Conservation (phyloP, 2,113 vertebrate species). For the Microtus oregoni region DNA sequence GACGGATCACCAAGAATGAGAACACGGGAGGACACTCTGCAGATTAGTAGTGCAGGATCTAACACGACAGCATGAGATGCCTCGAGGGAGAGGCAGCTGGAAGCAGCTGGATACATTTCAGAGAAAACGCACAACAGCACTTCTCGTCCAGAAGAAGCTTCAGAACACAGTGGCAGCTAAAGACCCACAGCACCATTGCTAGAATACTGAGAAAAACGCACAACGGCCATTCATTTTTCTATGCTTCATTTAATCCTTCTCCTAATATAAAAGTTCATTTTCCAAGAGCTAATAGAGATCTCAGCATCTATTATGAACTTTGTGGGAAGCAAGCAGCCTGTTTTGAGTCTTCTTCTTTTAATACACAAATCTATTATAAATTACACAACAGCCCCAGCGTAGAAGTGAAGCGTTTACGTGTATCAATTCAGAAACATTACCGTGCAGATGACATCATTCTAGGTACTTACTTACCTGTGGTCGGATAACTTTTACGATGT, state of each 20-base stretch:
- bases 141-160: neutral
- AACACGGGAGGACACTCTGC: neutral
- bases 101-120: neutral
- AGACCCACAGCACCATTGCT: neutral
- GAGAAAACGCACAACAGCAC: neutral
- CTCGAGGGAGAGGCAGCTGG: neutral
- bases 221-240: conserved; percentile 43
- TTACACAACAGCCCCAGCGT: neutral
- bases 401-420: neutral
- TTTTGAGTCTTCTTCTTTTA: conserved; percentile 35
- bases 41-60: neutral
- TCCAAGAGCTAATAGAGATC: conserved; percentile 24
- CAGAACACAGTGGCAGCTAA: neutral
- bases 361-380: conserved; percentile 3
- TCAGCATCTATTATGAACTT: neutral
- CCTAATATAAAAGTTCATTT: conserved; percentile 50
- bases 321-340: conserved; percentile 24
- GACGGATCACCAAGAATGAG: neutral
- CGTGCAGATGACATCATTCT: conserved; percentile 15
- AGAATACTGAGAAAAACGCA: conserved; percentile 6
- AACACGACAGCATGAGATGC: neutral
- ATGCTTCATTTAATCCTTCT: conserved; percentile 8
- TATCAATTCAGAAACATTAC: conserved; percentile 10
- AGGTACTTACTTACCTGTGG: conserved; percentile 94
- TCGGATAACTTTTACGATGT: conserved; percentile 98